phyloP scores from a whole-genome alignment of 2,797 vertebrate species.

The Notolabrus celidotus region DNA sequence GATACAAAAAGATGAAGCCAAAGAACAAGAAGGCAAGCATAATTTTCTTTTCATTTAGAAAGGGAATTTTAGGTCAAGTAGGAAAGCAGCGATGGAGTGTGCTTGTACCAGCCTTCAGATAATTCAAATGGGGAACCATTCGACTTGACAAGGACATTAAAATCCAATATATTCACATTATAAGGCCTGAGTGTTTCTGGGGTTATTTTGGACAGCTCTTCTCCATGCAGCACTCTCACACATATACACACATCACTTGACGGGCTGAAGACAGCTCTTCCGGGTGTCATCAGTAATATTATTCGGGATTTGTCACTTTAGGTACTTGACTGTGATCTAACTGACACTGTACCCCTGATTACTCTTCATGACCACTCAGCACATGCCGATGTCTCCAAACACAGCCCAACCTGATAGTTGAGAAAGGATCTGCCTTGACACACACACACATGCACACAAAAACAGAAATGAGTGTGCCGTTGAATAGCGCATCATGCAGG shows the following conservation, averaged over 20 bases:
- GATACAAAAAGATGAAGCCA: constrained; percentile 50
- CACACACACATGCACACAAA: not conserved
- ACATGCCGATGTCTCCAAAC: constrained; percentile 57
- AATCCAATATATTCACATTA: constrained; percentile 78
- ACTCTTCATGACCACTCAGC: constrained; percentile 47
- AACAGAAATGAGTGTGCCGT: not conserved
- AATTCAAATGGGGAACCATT: constrained; percentile 69
- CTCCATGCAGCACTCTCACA: constrained; percentile 5
- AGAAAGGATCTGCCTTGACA: constrained; percentile 21
- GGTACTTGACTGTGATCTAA: constrained; percentile 48
- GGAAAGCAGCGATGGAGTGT: constrained; percentile 46
- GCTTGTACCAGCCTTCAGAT: constrained; percentile 49
- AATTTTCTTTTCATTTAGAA: constrained; percentile 13
- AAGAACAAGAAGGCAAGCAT: constrained; percentile 22
- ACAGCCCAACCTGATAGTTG: constrained; percentile 50
- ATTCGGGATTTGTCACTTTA: constrained; percentile 62
- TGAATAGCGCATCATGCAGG: not conserved
- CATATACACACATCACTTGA: constrained; percentile 19
- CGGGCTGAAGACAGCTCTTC: constrained; percentile 32
- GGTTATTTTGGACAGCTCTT: constrained; percentile 60
- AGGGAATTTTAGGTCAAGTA: constrained; percentile 61
- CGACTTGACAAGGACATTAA: constrained; percentile 79
- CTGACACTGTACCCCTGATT: constrained; percentile 55
- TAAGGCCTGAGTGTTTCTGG: constrained; percentile 38
- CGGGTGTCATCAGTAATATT: constrained; percentile 61